Evolutionary conservation across 2,113 vertebrate genomes (phyloP), one percentile per base, ranked within the genome.

Genomic region (Atractosteus spatula): DNA sequence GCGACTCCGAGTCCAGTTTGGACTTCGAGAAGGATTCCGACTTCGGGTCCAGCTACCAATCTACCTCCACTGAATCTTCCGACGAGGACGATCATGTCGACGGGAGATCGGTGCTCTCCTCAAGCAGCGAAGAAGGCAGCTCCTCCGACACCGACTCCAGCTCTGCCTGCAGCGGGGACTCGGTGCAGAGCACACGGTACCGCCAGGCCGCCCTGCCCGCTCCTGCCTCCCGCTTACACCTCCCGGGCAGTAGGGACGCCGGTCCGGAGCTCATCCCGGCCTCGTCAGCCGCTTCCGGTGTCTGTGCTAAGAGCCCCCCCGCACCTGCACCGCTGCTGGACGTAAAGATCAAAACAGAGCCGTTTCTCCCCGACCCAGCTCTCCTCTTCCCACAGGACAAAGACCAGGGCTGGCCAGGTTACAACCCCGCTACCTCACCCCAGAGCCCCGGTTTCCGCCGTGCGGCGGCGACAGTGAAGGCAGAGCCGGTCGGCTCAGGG

Each of bases 81-180:
- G 86, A 84, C n/a, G 76, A 82, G 12, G 72, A 70, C 55, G 85
- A 86, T 12, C 86, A 87, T 3, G 47, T 68, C 2, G 45, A 87
- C 81, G 7, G 89, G 83, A 76, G 83, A 63, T 69, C 77, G 73
- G 3, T 72, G 45, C 41, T 67, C 17, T 86, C 85, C 69, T 88
- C 84, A 77, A 88, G 83, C 51, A 85, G 85, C 77, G 71, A 68
- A 3, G 77, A 82, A 69, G 79, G 84, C 16, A 80, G 72, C 79
- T 84, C 79, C 72, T 82, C 83, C 80, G 87, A 82, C 64, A 86
- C 86, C 43, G 86, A 88, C 67, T 86, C 84, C 78, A 88, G 86
- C 74, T 88, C 86, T 29, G 77, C 83, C 42, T 84, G 80, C 72
- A 88, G 85, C 77, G 82, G 81, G 59, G 80, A 81, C 70, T 89